A percentile compares a stretch with the other conserved stretches of the same genome.
Conservation (phyloP, 2,888 invertebrate genomes). For the Drosophila suboccidentalis region DNA sequence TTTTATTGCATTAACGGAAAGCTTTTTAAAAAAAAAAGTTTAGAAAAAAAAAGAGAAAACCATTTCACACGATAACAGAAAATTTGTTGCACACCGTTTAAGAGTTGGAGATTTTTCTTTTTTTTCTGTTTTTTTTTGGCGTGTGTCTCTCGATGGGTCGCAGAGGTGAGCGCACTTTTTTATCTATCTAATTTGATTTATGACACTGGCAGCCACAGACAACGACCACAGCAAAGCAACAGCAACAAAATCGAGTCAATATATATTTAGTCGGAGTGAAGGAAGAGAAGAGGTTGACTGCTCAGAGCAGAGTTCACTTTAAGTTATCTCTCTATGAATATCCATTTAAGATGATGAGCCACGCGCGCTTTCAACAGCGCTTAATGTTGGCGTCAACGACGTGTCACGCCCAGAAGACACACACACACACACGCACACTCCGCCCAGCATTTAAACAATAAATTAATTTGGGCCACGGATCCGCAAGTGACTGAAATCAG, state of each 20-base stretch:
- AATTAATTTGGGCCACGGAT: slow-evolving; percentile 66
- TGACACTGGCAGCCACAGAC: slow-evolving; percentile 41
- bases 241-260: slow-evolving; percentile 46
- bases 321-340: slow-evolving; percentile 63
- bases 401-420: slow-evolving; percentile 53
- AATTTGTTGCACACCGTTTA: slow-evolving; percentile 41
- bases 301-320: slow-evolving; percentile 33
- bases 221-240: not conserved
- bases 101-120: slow-evolving; percentile 25
- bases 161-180: slow-evolving; percentile 54
- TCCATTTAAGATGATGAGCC: slow-evolving; percentile 61
- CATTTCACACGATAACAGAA: slow-evolving; percentile 28
- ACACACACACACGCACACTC: slow-evolving; percentile 6
- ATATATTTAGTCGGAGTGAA: slow-evolving; percentile 1
- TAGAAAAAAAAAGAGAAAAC: slow-evolving; percentile 14
- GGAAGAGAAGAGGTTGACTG: not conserved
- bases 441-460: slow-evolving; percentile 59
- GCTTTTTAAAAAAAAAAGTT: too few species aligned
- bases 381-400: slow-evolving; percentile 68
- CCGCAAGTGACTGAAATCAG: slow-evolving; percentile 65
- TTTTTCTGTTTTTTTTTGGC: slow-evolving; percentile 10
- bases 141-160: slow-evolving; percentile 19
- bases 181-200: slow-evolving; percentile 72
- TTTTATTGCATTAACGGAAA: too few species aligned
- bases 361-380: slow-evolving; percentile 65